Conservation (phyloP, 2,797 vertebrate genomes). For the Xiphophorus birchmanni region DNA sequence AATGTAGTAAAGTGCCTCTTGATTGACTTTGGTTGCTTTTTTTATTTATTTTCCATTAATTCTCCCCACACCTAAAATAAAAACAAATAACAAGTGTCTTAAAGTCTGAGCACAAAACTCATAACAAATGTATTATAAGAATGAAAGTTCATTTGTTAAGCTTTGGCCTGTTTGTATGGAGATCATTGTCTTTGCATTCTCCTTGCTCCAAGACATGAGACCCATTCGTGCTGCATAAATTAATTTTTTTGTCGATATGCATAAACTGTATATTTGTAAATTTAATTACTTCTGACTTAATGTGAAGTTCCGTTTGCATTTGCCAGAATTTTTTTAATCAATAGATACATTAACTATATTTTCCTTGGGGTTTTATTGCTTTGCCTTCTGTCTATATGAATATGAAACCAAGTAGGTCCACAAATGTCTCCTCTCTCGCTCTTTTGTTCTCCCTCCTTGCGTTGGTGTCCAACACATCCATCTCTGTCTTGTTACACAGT, state of each 20-base stretch:
- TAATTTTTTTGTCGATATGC: background rate
- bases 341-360: background rate
- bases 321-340: slow-evolving; percentile 14
- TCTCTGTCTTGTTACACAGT: slow-evolving; percentile 69
- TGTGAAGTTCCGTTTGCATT: slow-evolving; percentile 3
- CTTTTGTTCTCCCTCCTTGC: slow-evolving; percentile 48
- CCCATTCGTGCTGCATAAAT: background rate
- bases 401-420: slow-evolving; percentile 17
- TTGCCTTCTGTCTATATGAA: background rate
- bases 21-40: background rate
- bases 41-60: background rate
- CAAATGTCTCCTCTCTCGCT: slow-evolving; percentile 25
- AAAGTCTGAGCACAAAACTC: background rate
- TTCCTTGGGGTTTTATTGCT: background rate
- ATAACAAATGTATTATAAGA: background rate
- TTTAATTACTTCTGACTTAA: background rate
- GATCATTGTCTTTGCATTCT: background rate
- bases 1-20: background rate
- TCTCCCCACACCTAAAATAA: background rate
- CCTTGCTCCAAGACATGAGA: background rate
- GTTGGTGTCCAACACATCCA: slow-evolving; percentile 66
- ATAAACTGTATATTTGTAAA: background rate
- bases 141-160: background rate
- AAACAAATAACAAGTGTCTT: background rate
- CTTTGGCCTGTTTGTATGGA: background rate